Base-by-base conservation (phyloP, 2,888 invertebrate species). In the Trissolcus brochymenae region DNA sequence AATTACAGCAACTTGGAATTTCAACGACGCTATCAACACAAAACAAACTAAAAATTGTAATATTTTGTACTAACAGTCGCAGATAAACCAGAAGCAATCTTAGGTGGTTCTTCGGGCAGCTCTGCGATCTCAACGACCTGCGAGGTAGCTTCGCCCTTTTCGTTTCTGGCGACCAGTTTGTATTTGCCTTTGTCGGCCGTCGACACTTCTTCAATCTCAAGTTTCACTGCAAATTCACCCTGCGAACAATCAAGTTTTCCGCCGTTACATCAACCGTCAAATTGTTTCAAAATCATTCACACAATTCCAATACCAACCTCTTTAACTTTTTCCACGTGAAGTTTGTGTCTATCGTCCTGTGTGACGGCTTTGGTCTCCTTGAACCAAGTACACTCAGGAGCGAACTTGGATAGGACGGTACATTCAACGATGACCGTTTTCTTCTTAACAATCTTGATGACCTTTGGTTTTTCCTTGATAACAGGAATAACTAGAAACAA, bases 351-450 rank as follows among this genome's bases (percentile, higher is more conserved):
- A 41, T 92, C 91, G 88, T 94, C 95, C 86, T 96, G 94, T 82
- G 90, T 93, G 51, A 97, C 94, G 17, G 94, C 94, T 81, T 91
- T 92, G 16, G 92, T 90, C 90, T 98, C 98, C 87, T 97, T 96
- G 90, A 93, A 97, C 98, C 98, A 98, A 49, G 95, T 95, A 87
- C 97, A 96, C 80, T 95, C 93, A 7, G 98, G 98, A 84, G 95
- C 94, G 87, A 97, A 97, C 90, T 96, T 96, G 83, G 97, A 97
- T 88, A 96, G 94, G 77, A 98, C 96, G 88, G 94, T 94, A 89
- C 98, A 97, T 90, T 98, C 97, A 88, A 98, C 95, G 82, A 98
- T 93, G 82, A 98, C 95, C 82, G 96, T 95, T 88, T 94, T 95
- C 91, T 95, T 96, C 90, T 97, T 97, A 83, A 97, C 93, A 85